phyloP scores from a whole-genome alignment of 1,140 invertebrate genomes.

The Drosophila ambigua region DNA sequence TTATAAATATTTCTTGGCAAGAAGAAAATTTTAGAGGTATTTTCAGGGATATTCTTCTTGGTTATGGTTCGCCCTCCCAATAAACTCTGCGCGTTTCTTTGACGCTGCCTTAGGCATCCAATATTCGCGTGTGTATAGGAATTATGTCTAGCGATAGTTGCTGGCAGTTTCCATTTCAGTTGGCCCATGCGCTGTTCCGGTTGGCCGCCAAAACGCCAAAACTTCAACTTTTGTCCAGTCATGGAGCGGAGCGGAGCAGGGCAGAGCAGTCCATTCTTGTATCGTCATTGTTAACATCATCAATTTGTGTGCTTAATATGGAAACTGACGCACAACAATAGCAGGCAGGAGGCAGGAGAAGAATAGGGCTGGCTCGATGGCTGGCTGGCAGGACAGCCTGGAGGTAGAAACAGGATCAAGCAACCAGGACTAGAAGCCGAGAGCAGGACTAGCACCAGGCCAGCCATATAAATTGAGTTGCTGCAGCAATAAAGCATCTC shows the following conservation, averaged over 20 bases:
- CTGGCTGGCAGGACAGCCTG: too few species aligned
- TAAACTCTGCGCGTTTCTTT: too few species aligned
- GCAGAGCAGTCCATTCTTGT: conserved; percentile 62
- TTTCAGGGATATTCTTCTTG: too few species aligned
- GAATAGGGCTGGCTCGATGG: background rate
- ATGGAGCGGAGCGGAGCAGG: conserved; percentile 43
- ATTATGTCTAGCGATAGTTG: conserved; percentile 62
- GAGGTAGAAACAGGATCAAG: background rate
- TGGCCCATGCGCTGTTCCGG: conserved; percentile 65
- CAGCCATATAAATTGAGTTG: conserved; percentile 75
- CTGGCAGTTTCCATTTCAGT: conserved; percentile 63
- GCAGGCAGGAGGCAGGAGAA: conserved; percentile 37
- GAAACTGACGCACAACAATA: conserved; percentile 80
- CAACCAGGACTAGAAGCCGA: conserved; percentile 1
- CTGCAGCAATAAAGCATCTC: conserved; percentile 68
- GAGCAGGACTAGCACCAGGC: conserved; percentile 47
- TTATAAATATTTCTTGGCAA: too few species aligned
- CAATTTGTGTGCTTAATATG: conserved; percentile 82
- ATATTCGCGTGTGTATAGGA: conserved; percentile 32
- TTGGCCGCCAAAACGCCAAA: conserved; percentile 66
- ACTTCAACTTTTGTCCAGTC: conserved; percentile 70
- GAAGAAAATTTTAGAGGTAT: too few species aligned
- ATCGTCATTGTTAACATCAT: conserved; percentile 82
- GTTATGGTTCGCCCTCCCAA: too few species aligned
- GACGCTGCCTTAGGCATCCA: background rate